These are phyloP conservation scores for Lagorchestes hirsutus DNA, from an alignment of 2,797 vertebrate genomes.

Conservation along the genomic window DNA sequence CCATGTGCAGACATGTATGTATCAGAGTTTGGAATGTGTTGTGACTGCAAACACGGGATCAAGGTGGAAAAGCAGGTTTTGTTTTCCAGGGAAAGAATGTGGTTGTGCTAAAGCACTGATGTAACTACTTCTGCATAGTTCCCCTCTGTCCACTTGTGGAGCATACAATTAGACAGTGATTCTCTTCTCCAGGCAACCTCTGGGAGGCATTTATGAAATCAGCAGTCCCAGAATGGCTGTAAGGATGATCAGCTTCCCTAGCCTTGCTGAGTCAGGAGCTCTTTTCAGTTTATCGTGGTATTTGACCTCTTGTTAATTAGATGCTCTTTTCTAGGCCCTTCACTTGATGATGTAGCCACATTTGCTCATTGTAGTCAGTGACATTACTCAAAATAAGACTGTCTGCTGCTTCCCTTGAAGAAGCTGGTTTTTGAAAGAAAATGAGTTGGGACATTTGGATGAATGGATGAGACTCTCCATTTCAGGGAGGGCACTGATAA, in stretches of 20 bases:
- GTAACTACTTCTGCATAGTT: too few relatives aligned
- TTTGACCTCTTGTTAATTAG: constrained; percentile 26
- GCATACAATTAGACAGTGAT: background rate
- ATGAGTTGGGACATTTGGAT: background rate
- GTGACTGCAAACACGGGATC: background rate
- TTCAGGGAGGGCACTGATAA: background rate
- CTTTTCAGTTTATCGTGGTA: constrained; percentile 30
- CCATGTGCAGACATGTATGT: background rate
- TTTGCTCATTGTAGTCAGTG: background rate
- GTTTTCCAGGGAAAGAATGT: background rate
- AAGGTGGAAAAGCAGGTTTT: background rate
- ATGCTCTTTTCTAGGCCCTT: constrained; percentile 44
- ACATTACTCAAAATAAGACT: constrained; percentile 34
- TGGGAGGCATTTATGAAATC: constrained; percentile 17
- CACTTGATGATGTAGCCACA: constrained; percentile 21
- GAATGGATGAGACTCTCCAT: background rate
- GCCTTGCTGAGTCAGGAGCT: constrained; percentile 6
- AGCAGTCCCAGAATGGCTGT: constrained; percentile 21
- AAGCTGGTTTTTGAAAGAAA: constrained; percentile 47
- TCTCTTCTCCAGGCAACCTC: background rate
- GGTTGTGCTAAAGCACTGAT: background rate
- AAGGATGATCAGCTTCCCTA: constrained; percentile 32
- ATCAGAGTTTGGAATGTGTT: background rate
- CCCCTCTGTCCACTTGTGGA: background rate
- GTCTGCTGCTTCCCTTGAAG: constrained; percentile 19